These are phyloP conservation scores for Hemibagrus wyckioides DNA, from an alignment of 2,113 vertebrate genomes.

Conservation along the genomic window DNA sequence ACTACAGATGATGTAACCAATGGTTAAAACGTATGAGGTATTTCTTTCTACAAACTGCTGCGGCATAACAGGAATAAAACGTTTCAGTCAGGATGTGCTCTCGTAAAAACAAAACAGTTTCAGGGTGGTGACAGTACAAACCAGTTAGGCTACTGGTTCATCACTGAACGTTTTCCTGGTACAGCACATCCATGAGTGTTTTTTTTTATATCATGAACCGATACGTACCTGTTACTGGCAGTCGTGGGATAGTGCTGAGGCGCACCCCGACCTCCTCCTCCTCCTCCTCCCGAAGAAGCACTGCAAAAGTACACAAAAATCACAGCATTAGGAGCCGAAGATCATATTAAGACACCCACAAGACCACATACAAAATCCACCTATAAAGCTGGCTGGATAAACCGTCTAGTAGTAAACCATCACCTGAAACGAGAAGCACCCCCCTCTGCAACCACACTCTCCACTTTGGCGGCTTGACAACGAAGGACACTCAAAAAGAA, in stretches of 20 bases:
- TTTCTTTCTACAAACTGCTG: not conserved
- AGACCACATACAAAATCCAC: not conserved
- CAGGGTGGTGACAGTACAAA: not conserved
- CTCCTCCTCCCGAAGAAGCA: conserved; percentile 98
- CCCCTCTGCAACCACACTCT: conserved; percentile 99
- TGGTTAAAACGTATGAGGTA: not conserved
- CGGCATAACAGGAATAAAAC: not conserved
- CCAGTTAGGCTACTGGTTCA: not conserved
- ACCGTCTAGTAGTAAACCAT: not conserved
- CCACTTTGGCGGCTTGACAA: conserved; percentile 99
- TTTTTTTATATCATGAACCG: not conserved
- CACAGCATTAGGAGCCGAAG: not conserved
- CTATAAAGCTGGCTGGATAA: not conserved
- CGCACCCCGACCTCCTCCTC: conserved; percentile 98
- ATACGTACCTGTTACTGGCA: conserved; percentile 92
- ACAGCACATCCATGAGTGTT: not conserved
- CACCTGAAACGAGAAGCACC: conserved; percentile 99
- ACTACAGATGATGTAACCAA: not conserved
- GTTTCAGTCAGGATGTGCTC: not conserved
- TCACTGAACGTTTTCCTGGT: not conserved
- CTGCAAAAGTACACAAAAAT: conserved; percentile 60
- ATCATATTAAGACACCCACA: not conserved
- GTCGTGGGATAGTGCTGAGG: conserved; percentile 99
- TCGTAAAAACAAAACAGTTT: not conserved
- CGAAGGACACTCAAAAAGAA: conserved; percentile 97